A percentile compares a stretch with the other conserved stretches of the same genome.
These are phyloP conservation scores for Microcebus lehilahytsara DNA, from an alignment of 2,113 vertebrate species.

Conservation along the genomic window DNA sequence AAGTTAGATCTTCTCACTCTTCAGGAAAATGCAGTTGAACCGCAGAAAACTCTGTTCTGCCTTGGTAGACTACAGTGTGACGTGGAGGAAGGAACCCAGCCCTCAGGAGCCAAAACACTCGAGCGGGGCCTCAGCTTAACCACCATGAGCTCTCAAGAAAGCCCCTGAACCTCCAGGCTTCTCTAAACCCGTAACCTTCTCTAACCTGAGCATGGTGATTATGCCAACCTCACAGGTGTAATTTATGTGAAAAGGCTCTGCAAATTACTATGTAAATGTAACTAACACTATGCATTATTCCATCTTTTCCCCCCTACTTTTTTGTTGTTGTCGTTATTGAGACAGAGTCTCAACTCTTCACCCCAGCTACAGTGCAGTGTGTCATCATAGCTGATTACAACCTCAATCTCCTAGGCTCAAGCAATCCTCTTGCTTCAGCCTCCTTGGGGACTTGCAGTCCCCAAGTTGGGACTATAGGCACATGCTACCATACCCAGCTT, in stretches of 20 bases:
- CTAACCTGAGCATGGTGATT: too few species aligned
- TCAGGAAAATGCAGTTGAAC: accelerated
- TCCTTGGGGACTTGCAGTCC: too few species aligned
- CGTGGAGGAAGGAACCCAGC: accelerated
- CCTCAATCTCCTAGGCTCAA: too few species aligned
- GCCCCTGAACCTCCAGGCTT: neutral
- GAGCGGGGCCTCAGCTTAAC: accelerated
- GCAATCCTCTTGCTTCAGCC: too few species aligned
- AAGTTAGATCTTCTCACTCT: neutral
- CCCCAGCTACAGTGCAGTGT: too few species aligned
- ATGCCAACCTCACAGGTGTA: neutral
- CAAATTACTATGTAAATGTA: accelerated
- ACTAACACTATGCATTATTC: too few species aligned
- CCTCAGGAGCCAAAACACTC: accelerated
- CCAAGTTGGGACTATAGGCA: too few species aligned
- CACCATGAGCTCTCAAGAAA: accelerated
- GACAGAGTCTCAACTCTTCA: too few species aligned
- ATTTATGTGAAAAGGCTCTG: accelerated
- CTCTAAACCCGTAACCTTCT: neutral
- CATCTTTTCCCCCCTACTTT: too few species aligned
- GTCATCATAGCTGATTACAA: too few species aligned
- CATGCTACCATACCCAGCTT: too few species aligned
- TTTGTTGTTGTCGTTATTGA: too few species aligned
- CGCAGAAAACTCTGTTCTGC: neutral
- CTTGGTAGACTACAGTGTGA: accelerated